Evolutionary conservation across 2,888 invertebrate species (phyloP).

Genomic region (Eustalomyia histrio): DNA sequence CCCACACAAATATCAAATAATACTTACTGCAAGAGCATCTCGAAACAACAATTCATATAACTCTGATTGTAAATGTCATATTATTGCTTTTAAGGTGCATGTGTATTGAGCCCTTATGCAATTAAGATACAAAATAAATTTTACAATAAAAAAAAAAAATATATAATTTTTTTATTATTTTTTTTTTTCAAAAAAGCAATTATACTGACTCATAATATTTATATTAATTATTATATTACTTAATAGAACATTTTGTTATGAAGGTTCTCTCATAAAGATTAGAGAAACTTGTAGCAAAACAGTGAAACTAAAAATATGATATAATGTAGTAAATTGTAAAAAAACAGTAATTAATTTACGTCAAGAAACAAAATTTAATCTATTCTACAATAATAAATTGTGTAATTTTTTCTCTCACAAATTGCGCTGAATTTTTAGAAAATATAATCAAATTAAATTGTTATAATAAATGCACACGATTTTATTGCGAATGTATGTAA

Average conservation of each 20-base stretch:
- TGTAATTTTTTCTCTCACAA: too few relatives aligned
- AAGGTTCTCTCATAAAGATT: too few relatives aligned
- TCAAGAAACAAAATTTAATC: too few relatives aligned
- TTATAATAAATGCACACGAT: too few relatives aligned
- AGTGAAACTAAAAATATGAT: too few relatives aligned
- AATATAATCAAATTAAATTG: too few relatives aligned
- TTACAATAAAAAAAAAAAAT: conserved; percentile 2
- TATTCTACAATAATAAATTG: too few relatives aligned
- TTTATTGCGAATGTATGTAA: background rate
- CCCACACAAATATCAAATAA: background rate
- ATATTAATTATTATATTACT: background rate
- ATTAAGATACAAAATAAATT: conserved; percentile 8
- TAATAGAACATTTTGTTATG: background rate
- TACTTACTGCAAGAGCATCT: background rate
- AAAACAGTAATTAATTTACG: too few relatives aligned
- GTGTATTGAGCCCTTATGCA: conserved; percentile 16
- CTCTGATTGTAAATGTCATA: conserved; percentile 19
- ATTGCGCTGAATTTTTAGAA: too few relatives aligned
- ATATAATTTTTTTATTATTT: too few relatives aligned
- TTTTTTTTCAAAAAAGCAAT: background rate
- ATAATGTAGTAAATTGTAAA: too few relatives aligned
- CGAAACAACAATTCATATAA: conserved; percentile 10
- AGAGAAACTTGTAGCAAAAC: too few relatives aligned
- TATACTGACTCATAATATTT: background rate
- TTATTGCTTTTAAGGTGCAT: background rate